Conservation (phyloP, 64 coral and sea anemone genomes). For the Porites lutea region DNA sequence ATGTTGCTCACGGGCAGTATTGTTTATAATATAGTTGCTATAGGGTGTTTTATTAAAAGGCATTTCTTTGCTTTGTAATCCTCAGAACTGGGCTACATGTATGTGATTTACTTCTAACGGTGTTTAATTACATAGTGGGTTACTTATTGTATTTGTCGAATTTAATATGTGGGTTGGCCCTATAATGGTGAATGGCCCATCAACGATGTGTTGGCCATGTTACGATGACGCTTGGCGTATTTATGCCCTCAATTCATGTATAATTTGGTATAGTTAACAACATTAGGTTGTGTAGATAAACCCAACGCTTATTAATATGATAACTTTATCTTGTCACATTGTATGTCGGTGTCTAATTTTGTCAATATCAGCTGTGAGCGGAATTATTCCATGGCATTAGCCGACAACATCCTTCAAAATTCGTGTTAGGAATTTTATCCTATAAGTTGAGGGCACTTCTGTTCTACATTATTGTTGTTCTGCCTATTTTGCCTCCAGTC, state of each 20-base stretch:
- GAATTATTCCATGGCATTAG: constrained; percentile 4
- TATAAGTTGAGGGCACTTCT: not conserved
- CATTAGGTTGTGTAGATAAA: not conserved
- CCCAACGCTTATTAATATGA: not conserved
- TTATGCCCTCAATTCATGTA: not conserved
- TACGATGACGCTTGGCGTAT: not conserved
- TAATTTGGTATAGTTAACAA: not conserved
- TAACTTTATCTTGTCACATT: not conserved
- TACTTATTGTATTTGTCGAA: not conserved
- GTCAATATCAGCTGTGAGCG: constrained; percentile 2
- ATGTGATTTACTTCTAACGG: not conserved
- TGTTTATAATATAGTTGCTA: too few species aligned
- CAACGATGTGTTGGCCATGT: not conserved
- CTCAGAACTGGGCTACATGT: not conserved
- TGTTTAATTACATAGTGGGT: not conserved
- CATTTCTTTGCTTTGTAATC: too few species aligned
- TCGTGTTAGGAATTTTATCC: constrained; percentile 1
- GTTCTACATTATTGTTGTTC: not conserved
- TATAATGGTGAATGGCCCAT: not conserved
- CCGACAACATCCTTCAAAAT: not conserved
- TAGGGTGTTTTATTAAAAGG: too few species aligned
- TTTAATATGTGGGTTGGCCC: not conserved
- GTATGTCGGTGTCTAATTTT: not conserved
- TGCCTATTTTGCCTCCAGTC: too few species aligned
- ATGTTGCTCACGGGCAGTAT: too few species aligned